Base-by-base conservation (phyloP, 2,113 vertebrate genomes). In the Abramis brama region DNA sequence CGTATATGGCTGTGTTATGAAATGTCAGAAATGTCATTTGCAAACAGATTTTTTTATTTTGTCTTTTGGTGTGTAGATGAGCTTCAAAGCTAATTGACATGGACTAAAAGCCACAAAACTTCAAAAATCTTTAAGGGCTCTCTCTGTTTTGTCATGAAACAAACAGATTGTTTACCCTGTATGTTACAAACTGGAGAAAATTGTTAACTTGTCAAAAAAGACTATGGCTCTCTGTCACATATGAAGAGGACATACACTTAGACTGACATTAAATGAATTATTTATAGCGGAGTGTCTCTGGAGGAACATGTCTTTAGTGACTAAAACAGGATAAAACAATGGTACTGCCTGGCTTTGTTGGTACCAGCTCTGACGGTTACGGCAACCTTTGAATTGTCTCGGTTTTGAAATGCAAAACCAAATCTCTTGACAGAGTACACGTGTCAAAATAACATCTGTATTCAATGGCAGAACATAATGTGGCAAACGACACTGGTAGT, bases 261-360 rank as follows among this genome's bases (percentile, higher is more conserved):
- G 87, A 78, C 57, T 89, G 89, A 90, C 87, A 87, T 86, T 85
- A 86, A 76, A 92, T 93, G 88, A 90, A 93, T 92, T 83, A 92
- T 92, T 92, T 89, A 93, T 91, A 33, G 78, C 78, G 55, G 77
- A 87, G 88, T 87, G 85, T 91, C 82, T 87, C 45, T 25, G 78
- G 87, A 86, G 89, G 73, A 91, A 89, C 85, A 90, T 74, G 73
- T 89, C 86, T 88, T 89, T 81, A 87, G 87, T 84, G 80, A 87
- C 78, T 87, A 83, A 89, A 91, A 87, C 81, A 89, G 89, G 85
- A 87, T 90, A 87, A 91, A 90, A 86, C 88, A 74, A 83, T 47
- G 78, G 64, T 57, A 75, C 19, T 55, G 50, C 36, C 43, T 50
- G 57, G 39, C 84, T 60, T 68, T 71, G 76, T 78, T 75, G 73